Evolutionary conservation across 2,888 invertebrate species (phyloP).

Genomic region (Ormia ochracea): DNA sequence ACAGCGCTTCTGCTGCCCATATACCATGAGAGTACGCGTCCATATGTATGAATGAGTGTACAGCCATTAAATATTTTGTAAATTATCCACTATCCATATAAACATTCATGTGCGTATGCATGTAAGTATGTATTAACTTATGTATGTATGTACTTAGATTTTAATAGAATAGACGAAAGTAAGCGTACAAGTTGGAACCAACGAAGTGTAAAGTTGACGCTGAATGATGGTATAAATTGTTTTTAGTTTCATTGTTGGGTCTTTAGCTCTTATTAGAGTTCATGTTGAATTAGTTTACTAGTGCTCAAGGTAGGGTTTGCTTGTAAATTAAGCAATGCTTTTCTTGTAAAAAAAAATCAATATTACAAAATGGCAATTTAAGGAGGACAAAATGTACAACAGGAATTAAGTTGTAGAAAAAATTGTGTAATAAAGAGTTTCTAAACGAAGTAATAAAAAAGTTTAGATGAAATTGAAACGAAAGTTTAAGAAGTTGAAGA

Average conservation of each 20-base stretch:
- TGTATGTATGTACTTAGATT: too few relatives aligned
- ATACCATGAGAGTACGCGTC: too few relatives aligned
- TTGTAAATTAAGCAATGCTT: not conserved
- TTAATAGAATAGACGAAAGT: constrained; percentile 30
- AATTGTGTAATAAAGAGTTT: not conserved
- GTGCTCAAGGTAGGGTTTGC: constrained; percentile 33
- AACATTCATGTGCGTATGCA: too few relatives aligned
- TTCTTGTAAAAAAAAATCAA: constrained; percentile 28
- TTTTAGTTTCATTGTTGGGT: constrained; percentile 30
- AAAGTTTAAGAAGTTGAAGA: constrained; percentile 64
- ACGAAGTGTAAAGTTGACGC: constrained; percentile 49
- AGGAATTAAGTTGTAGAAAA: not conserved
- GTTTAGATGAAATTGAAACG: constrained; percentile 67
- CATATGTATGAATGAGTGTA: not conserved
- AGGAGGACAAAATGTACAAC: not conserved
- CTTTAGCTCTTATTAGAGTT: constrained; percentile 23
- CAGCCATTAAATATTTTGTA: not conserved
- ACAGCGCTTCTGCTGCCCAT: too few relatives aligned
- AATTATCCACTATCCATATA: not conserved
- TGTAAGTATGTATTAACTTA: too few relatives aligned
- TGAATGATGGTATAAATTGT: constrained; percentile 19
- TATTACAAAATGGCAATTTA: not conserved
- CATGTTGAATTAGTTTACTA: constrained; percentile 24
- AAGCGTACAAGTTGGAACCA: constrained; percentile 41
- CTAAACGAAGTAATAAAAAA: not conserved